These are phyloP conservation scores for Dufourea novaeangliae DNA, from an alignment of 1,140 invertebrate species.

Conservation along the genomic window DNA sequence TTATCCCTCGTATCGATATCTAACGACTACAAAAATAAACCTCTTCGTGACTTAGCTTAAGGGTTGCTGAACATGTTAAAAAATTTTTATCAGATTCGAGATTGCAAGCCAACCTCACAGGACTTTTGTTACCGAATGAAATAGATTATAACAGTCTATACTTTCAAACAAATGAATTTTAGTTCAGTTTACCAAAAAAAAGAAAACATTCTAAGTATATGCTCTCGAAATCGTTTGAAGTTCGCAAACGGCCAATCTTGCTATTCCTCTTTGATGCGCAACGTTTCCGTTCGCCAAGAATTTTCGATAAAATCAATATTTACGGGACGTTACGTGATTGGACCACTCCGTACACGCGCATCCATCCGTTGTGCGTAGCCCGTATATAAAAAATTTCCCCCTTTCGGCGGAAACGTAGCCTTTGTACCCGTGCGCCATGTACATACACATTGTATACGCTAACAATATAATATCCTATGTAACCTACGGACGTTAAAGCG, in stretches of 20 bases:
- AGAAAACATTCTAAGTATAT: too few relatives aligned
- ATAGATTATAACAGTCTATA: too few relatives aligned
- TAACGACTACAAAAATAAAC: not conserved
- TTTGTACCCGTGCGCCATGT: conserved; percentile 68
- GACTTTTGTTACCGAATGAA: too few relatives aligned
- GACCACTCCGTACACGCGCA: conserved; percentile 11
- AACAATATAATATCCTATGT: conserved; percentile 72
- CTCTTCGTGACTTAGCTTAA: not conserved
- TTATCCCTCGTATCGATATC: not conserved
- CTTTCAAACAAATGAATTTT: too few relatives aligned
- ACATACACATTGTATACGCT: conserved; percentile 62
- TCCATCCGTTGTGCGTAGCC: conserved; percentile 31
- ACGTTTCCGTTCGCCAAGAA: not conserved
- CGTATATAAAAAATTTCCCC: conserved; percentile 49
- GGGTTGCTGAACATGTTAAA: not conserved
- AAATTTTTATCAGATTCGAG: not conserved
- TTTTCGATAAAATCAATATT: conserved; percentile 41
- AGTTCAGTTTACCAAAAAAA: too few relatives aligned
- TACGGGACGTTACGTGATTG: not conserved
- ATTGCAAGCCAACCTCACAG: not conserved
- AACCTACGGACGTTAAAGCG: conserved; percentile 75
- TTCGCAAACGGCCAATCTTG: not conserved
- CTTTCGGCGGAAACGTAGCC: conserved; percentile 69
- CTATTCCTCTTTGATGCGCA: not conserved
- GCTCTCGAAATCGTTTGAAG: too few relatives aligned